A percentile compares a stretch with the other conserved stretches of the same genome.
Evolutionary conservation across 2,797 vertebrate genomes (phyloP).

Genomic region (Enoplosus armatus): DNA sequence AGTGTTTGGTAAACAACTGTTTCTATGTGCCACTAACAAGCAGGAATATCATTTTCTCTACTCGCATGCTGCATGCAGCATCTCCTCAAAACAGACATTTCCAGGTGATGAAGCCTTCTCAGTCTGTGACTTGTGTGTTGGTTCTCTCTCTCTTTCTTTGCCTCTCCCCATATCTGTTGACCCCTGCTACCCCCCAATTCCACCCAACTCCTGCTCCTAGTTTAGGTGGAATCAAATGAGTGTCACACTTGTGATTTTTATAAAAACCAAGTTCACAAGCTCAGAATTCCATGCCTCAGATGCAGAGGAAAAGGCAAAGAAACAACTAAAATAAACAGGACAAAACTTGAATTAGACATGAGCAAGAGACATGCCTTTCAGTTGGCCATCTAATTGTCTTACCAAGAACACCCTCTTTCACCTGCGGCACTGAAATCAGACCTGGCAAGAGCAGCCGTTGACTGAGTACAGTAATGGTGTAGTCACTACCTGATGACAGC

Average conservation of each 20-base stretch:
- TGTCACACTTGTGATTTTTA: slow-evolving; percentile 57
- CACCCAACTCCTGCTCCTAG: slow-evolving; percentile 28
- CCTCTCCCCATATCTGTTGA: slow-evolving; percentile 37
- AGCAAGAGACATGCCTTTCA: background rate
- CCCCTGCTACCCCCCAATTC: slow-evolving; percentile 9
- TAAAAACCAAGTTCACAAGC: slow-evolving; percentile 41
- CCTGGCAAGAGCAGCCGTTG: slow-evolving; percentile 26
- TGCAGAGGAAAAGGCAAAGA: slow-evolving; percentile 16
- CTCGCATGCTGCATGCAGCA: slow-evolving; percentile 62
- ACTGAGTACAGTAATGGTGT: slow-evolving; percentile 36
- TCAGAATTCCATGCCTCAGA: slow-evolving; percentile 18
- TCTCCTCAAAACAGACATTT: slow-evolving; percentile 66
- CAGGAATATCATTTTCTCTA: slow-evolving; percentile 71
- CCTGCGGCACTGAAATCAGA: slow-evolving; percentile 21
- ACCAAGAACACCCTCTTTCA: slow-evolving; percentile 18
- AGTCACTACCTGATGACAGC: slow-evolving; percentile 61
- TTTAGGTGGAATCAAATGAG: slow-evolving; percentile 54
- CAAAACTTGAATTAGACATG: slow-evolving; percentile 19
- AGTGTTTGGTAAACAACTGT: slow-evolving; percentile 76
- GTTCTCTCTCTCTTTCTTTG: slow-evolving; percentile 23
- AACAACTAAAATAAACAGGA: slow-evolving; percentile 12
- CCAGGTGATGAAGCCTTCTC: slow-evolving; percentile 79
- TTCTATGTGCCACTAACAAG: slow-evolving; percentile 80
- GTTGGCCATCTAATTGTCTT: slow-evolving; percentile 19
- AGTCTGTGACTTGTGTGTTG: slow-evolving; percentile 57